Evolutionary conservation across 2,888 invertebrate species (phyloP).

Genomic region (Cheilosia variabilis): DNA sequence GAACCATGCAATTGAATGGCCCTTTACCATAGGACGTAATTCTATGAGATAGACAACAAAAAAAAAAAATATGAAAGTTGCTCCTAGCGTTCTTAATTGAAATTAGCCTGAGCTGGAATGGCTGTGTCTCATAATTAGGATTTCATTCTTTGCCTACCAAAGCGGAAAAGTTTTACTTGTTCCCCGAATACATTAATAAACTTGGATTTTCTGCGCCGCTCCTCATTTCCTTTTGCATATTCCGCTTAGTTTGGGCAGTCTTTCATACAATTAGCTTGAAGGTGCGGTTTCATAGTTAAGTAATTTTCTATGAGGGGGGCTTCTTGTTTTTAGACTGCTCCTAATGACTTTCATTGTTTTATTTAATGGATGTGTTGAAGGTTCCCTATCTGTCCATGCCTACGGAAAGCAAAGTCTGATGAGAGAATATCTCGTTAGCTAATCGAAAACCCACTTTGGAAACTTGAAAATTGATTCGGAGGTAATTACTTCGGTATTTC

Average conservation of each 20-base stretch:
- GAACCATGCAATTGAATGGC: neutral
- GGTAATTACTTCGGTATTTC: too few relatives aligned
- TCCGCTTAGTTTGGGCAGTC: neutral
- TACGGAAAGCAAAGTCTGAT: too few relatives aligned
- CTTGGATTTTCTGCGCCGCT: neutral
- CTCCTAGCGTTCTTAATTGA: constrained; percentile 41
- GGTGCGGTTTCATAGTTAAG: constrained; percentile 48
- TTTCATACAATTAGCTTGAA: neutral
- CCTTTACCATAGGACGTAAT: neutral
- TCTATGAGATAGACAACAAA: neutral
- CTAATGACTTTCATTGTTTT: constrained; percentile 39
- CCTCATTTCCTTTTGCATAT: constrained; percentile 8
- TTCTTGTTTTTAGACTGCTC: neutral
- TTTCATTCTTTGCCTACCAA: constrained; percentile 36
- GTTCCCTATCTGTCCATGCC: too few relatives aligned
- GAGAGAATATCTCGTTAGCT: too few relatives aligned
- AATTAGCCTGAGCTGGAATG: constrained; percentile 50
- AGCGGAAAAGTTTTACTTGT: constrained; percentile 54
- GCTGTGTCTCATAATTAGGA: constrained; percentile 47
- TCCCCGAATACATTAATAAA: neutral
- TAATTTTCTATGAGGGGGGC: constrained; percentile 42
- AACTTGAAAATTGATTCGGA: too few relatives aligned
- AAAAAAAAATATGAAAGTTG: constrained; percentile 14
- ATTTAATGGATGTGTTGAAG: constrained; percentile 4
- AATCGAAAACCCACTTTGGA: too few relatives aligned